Conservation (phyloP, 2,797 vertebrate genomes). For the Propithecus deckenii region DNA sequence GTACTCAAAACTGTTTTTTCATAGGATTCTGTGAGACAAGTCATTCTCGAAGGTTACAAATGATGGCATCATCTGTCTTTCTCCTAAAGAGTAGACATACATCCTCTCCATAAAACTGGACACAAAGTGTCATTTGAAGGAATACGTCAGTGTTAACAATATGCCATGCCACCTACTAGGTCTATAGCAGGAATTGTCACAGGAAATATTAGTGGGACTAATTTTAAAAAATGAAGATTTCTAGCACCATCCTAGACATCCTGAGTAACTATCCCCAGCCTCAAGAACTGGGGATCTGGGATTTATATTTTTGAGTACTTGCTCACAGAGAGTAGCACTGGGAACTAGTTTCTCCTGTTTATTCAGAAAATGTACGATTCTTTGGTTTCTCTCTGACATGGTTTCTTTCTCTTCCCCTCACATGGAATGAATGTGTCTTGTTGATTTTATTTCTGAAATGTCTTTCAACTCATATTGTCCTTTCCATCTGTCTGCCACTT, state of each 20-base stretch:
- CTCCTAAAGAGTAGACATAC: background rate
- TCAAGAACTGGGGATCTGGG: background rate
- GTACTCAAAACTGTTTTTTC: background rate
- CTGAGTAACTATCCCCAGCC: background rate
- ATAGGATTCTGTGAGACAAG: background rate
- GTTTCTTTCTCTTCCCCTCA: background rate
- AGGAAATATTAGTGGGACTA: background rate
- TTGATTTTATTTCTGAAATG: background rate
- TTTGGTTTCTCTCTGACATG: background rate
- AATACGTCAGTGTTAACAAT: background rate
- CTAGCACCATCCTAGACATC: background rate
- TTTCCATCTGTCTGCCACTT: background rate
- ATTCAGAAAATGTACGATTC: background rate
- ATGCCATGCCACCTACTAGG: background rate
- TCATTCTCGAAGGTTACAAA: background rate
- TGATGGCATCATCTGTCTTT: background rate
- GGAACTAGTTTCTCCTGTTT: background rate
- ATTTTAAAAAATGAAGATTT: background rate
- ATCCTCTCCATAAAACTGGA: background rate
- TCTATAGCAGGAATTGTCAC: background rate
- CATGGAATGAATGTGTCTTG: background rate
- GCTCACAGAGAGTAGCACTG: background rate
- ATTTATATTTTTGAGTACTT: background rate
- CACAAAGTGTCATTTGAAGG: background rate
- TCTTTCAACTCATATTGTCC: background rate